Percentiles rank a stretch among this genome's conserved stretches.
These are phyloP conservation scores for Champsocephalus esox DNA, from an alignment of 2,797 vertebrate genomes.

Conservation along the genomic window DNA sequence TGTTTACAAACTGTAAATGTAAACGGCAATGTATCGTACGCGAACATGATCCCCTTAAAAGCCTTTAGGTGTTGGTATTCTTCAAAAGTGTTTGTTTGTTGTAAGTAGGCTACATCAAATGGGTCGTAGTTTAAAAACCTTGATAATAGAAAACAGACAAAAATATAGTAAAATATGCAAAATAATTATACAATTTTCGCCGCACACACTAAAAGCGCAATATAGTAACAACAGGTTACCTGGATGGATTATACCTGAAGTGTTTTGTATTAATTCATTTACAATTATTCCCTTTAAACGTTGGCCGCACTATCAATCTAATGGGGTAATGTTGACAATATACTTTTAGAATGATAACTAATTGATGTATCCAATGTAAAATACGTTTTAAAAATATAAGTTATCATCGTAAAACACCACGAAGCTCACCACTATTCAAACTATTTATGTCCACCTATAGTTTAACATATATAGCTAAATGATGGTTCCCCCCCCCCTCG, in stretches of 20 bases:
- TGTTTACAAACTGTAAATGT: slow-evolving; percentile 48
- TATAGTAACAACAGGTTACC: neutral
- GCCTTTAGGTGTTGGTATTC: neutral
- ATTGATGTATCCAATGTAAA: fast-evolving
- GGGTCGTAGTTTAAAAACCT: neutral
- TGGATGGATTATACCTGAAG: slow-evolving; percentile 11
- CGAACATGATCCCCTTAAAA: neutral
- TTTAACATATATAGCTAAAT: neutral
- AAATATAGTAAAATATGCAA: neutral
- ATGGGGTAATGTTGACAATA: neutral
- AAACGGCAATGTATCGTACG: neutral
- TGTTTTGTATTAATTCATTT: slow-evolving; percentile 43
- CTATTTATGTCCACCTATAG: fast-evolving
- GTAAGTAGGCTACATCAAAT: neutral
- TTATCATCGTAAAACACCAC: fast-evolving
- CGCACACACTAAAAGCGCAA: neutral
- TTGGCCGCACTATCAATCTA: slow-evolving; percentile 29
- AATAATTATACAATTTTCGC: neutral
- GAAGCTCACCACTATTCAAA: fast-evolving
- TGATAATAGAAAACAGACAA: neutral
- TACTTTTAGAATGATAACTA: neutral
- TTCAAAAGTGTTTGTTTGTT: neutral
- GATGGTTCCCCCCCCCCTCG: slow-evolving; percentile 26
- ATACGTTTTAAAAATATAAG: fast-evolving
- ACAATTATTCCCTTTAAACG: slow-evolving; percentile 84